Evolutionary conservation across 1,140 invertebrate species (phyloP).

Genomic region (Nylanderia fulva): DNA sequence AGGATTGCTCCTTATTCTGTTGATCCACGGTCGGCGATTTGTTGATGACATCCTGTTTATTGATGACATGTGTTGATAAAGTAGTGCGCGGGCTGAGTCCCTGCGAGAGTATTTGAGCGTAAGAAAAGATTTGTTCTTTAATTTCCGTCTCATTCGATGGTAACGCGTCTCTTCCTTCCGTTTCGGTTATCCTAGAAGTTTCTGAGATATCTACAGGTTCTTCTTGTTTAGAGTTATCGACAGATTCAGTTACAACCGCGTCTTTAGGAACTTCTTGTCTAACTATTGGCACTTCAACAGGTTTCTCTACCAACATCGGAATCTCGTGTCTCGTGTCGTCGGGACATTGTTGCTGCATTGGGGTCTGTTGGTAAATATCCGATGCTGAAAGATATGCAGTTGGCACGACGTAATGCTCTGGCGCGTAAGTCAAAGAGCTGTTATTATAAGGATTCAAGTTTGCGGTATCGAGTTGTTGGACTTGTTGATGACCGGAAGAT

Average conservation of each 20-base stretch:
- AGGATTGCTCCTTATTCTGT: conserved; percentile 62
- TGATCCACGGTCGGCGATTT: neutral
- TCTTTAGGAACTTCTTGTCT: conserved; percentile 3
- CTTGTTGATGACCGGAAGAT: conserved; percentile 68
- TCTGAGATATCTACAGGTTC: conserved; percentile 4
- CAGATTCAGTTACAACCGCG: neutral
- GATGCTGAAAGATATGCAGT: conserved; percentile 71
- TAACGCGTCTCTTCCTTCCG: neutral
- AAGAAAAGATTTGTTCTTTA: conserved; percentile 87
- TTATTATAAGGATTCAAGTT: conserved; percentile 74
- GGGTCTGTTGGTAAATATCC: conserved; percentile 74
- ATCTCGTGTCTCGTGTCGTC: neutral
- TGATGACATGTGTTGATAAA: neutral
- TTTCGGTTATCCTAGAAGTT: neutral
- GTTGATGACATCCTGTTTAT: neutral
- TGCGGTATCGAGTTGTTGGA: conserved; percentile 71
- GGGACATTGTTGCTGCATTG: conserved; percentile 55
- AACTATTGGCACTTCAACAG: conserved; percentile 1
- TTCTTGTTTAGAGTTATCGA: conserved; percentile 7
- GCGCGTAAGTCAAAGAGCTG: conserved; percentile 68
- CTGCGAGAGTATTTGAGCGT: conserved; percentile 91
- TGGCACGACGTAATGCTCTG: conserved; percentile 74
- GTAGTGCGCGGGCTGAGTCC: conserved; percentile 85
- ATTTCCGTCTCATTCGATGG: conserved; percentile 48
- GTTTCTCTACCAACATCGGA: conserved; percentile 25